Evolutionary conservation across 2,888 invertebrate species (phyloP).

Genomic region (Griposia aprilina): DNA sequence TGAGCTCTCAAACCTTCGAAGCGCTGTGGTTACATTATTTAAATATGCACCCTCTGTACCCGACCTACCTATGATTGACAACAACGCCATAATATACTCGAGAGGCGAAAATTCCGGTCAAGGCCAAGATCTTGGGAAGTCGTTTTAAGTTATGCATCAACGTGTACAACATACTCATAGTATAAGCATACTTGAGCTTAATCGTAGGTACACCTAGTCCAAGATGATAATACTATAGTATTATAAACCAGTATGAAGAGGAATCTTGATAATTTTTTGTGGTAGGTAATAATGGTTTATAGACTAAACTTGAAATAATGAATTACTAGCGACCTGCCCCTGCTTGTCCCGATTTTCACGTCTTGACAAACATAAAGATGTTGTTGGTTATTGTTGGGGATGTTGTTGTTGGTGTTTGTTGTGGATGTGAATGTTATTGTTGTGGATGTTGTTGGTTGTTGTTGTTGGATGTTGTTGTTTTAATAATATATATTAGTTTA

Average conservation of each 20-base stretch:
- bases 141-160: slow-evolving; percentile 43
- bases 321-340: too few species aligned
- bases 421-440: too few species aligned
- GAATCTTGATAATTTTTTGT: not conserved
- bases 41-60: slow-evolving; percentile 46
- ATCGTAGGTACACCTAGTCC: not conserved
- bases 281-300: not conserved
- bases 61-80: slow-evolving; percentile 26
- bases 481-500: too few species aligned
- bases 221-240: not conserved
- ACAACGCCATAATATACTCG: slow-evolving; percentile 23
- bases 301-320: not conserved
- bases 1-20: slow-evolving; percentile 23
- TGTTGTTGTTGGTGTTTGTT: too few species aligned
- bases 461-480: too few species aligned
- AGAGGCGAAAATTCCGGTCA: slow-evolving; percentile 36
- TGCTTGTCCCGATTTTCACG: too few species aligned
- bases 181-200: not conserved
- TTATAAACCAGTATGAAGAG: not conserved
- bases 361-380: too few species aligned
- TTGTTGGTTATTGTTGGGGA: too few species aligned
- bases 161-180: not conserved
- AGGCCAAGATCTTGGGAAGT: slow-evolving; percentile 30
- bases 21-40: slow-evolving; percentile 39
- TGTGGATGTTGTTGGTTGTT: too few species aligned